Conservation (phyloP, 2,888 invertebrate species). For the Alviniconcha strummeri region DNA sequence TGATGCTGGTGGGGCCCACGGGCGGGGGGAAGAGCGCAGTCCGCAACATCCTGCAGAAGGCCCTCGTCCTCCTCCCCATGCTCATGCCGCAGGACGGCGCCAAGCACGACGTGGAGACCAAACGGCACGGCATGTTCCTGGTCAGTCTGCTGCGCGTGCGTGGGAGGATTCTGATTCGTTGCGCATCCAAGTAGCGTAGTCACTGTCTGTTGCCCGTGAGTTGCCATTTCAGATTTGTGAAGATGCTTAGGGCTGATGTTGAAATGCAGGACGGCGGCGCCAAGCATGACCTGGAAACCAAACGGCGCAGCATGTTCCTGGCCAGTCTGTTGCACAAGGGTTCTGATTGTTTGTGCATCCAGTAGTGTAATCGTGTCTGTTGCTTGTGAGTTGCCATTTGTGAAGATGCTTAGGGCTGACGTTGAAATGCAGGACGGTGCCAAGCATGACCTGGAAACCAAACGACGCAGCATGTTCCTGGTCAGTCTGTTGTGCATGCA, state of each 20-base stretch:
- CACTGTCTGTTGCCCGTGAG: neutral
- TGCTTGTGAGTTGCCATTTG: too few species aligned
- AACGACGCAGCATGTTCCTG: constrained; percentile 33
- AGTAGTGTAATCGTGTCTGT: neutral
- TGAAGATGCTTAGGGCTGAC: too few species aligned
- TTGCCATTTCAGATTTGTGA: too few species aligned
- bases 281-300: constrained; percentile 21
- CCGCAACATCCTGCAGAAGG: constrained; percentile 71
- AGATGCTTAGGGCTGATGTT: too few species aligned
- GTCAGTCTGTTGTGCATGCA: neutral
- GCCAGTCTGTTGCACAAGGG: neutral
- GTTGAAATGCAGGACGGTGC: constrained; percentile 24
- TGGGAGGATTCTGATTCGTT: neutral
- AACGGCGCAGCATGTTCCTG: constrained; percentile 33
- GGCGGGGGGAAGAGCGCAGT: constrained; percentile 72
- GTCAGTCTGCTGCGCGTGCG: constrained; percentile 15
- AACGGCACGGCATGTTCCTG: constrained; percentile 33
- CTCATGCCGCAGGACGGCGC: constrained; percentile 39
- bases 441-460: constrained; percentile 22
- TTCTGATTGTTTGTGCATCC: too few species aligned
- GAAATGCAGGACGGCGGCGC: constrained; percentile 28
- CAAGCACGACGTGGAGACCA: constrained; percentile 20
- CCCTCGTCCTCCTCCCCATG: constrained; percentile 68
- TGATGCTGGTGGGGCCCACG: constrained; percentile 73
- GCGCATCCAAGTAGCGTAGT: neutral